Conservation (phyloP, 2,888 invertebrate genomes). For the Eupeodes latifasciatus region DNA sequence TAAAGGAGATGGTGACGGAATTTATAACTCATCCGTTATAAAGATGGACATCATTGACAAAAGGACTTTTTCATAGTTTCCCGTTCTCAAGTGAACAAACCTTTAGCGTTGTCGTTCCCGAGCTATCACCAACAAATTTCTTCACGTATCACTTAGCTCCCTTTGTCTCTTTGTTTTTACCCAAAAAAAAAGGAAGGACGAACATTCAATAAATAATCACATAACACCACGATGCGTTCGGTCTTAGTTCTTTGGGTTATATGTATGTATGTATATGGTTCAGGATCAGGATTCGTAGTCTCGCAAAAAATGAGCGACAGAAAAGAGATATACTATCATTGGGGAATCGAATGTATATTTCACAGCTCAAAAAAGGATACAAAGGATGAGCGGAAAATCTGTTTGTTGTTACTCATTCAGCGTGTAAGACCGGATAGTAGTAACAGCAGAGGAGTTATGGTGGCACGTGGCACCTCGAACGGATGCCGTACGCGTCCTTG, state of each 20-base stretch:
- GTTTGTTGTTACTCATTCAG: conserved; percentile 75
- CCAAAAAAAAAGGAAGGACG: not conserved
- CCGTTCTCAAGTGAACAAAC: conserved; percentile 62
- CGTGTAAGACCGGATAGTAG: conserved; percentile 74
- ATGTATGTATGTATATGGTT: not conserved
- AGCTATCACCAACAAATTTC: conserved; percentile 55
- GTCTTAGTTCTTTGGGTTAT: not conserved
- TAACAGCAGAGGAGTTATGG: conserved; percentile 47
- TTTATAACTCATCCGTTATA: conserved; percentile 53
- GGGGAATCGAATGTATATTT: conserved; percentile 20
- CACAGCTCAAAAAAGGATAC: conserved; percentile 42
- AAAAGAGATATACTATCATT: conserved; percentile 40
- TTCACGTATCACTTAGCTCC: conserved; percentile 71
- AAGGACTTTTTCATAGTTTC: conserved; percentile 52
- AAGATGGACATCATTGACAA: conserved; percentile 62
- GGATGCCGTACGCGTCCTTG: conserved; percentile 65
- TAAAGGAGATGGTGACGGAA: conserved; percentile 43
- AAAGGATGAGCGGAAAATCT: conserved; percentile 76
- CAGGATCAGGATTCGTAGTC: conserved; percentile 16
- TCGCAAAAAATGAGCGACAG: not conserved
- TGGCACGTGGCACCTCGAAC: conserved; percentile 68
- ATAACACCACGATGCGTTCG: conserved; percentile 42
- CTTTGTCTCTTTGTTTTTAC: conserved; percentile 40
- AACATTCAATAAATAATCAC: conserved; percentile 65
- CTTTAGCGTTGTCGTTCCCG: not conserved